Base-by-base conservation (phyloP, 2,888 invertebrate genomes). In the Heliconius sara region DNA sequence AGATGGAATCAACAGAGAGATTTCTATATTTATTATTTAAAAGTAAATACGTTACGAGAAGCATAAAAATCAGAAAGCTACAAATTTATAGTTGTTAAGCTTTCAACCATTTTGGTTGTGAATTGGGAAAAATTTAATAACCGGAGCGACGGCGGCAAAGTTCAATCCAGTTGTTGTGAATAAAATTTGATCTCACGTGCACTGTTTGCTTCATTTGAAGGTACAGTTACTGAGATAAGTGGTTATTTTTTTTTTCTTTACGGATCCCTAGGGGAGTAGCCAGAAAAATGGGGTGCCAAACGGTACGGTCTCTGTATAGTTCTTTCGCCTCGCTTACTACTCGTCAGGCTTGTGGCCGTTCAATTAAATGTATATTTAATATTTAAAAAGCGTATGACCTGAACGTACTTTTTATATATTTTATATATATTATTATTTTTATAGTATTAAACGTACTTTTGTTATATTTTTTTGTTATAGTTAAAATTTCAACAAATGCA, bases 171-270 rank as follows among this genome's bases (percentile, higher is more conserved):
- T 73, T 73, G 72, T 57, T 60, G 30, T 57, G 73, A 75, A 75
- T 75, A 75, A 75, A 75, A 66, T 75, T 75, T 75, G 75, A 66
- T 75, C 75, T 75, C 75, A 73, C 73, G 65, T 65, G 75, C 75
- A 75, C 43, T 75, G 66, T 75, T 75, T 66, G 66, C 19, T 75
- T 66, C 66, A 66, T 75, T 75, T 66, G 63, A 22, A 65, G 4
- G 65, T 65, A 75, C 27, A 47, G 30, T 72, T 57, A 7, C 30
- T 5, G 5, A 52, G 10, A 13, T 13, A 52, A 72, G 34, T 30
- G 27, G 3, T 27, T 19, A 52, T 52, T 52, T 47, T 13, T 47
- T 43, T 47, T 7, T 22, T 22, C 22, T 22, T 22, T 57, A 22
- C 6, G 57, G 22, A 47, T 47, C 13, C 43, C 13, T 47, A 3